Conservation (phyloP, 2,888 invertebrate genomes). For the Stenoptilia bipunctidactyla region DNA sequence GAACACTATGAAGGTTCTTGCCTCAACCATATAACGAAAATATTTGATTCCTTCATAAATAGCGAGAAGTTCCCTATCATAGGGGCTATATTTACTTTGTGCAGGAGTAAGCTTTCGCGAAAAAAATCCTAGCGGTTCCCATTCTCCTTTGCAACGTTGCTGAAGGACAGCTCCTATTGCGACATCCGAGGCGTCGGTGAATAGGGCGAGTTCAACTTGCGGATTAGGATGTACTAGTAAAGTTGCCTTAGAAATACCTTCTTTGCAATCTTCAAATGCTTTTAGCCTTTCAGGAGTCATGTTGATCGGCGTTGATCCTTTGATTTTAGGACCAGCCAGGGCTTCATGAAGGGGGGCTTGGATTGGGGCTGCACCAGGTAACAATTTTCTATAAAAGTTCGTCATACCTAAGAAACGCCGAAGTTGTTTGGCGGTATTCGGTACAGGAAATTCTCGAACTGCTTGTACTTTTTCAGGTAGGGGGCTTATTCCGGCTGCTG, state of each 20-base stretch:
- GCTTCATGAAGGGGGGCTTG: conserved; percentile 13
- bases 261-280: conserved; percentile 11
- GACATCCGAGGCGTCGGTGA: neutral
- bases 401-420: no score
- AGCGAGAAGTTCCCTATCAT: conserved; percentile 14
- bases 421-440: no score
- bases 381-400: conserved; percentile 12
- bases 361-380: conserved; percentile 11
- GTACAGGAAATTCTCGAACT: no score
- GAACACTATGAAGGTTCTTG: conserved; percentile 5
- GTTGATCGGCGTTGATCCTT: conserved; percentile 8
- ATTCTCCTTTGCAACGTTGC: conserved; percentile 2
- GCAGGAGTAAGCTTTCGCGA: conserved; percentile 8
- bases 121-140: conserved; percentile 13
- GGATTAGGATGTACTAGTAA: conserved; percentile 20
- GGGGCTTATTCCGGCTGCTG: no score
- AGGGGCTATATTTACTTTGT: conserved; percentile 13
- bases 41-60: conserved; percentile 10
- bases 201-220: conserved; percentile 13
- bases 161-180: conserved; percentile 11
- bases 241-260: conserved; percentile 16
- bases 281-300: conserved; percentile 8
- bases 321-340: conserved; percentile 7
- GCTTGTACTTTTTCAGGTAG: no score
- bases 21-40: conserved; percentile 13